These are phyloP conservation scores for Enteromius thamalakanensis DNA, from an alignment of 2,797 vertebrate genomes.

Conservation along the genomic window DNA sequence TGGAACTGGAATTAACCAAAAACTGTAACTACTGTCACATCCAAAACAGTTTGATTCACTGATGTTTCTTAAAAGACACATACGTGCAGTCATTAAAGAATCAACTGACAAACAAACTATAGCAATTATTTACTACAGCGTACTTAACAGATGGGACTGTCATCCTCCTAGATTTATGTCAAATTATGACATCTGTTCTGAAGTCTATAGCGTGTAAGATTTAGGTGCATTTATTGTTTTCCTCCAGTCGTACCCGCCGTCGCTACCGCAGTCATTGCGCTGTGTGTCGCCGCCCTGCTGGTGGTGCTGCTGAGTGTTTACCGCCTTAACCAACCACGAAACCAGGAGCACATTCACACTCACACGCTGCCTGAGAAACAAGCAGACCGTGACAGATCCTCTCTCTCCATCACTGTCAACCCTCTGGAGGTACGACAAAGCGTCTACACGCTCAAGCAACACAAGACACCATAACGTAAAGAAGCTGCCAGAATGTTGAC, in stretches of 20 bases:
- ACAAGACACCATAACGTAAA: slow-evolving; percentile 18
- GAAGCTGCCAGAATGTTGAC: slow-evolving; percentile 15
- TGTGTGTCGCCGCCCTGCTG: slow-evolving; percentile 87
- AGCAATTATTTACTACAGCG: background rate
- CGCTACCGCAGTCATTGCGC: slow-evolving; percentile 84
- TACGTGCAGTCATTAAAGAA: background rate
- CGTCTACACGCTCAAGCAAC: background rate
- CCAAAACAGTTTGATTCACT: background rate
- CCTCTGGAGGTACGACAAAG: slow-evolving; percentile 88
- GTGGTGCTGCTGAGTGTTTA: slow-evolving; percentile 87
- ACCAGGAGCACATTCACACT: slow-evolving; percentile 76
- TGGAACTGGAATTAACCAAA: background rate
- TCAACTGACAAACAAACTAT: background rate
- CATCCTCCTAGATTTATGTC: background rate
- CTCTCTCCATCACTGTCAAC: slow-evolving; percentile 93
- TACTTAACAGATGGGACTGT: background rate
- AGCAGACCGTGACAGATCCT: slow-evolving; percentile 88
- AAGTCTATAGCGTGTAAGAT: background rate
- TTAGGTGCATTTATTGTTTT: background rate
- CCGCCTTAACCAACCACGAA: slow-evolving; percentile 83
- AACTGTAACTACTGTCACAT: background rate
- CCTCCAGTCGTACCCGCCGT: slow-evolving; percentile 84
- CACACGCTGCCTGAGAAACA: slow-evolving; percentile 81
- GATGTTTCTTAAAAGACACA: background rate
- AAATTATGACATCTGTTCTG: background rate